Evolutionary conservation across 2,888 invertebrate genomes (phyloP).

Genomic region (Glyphotaelius pellucidus): DNA sequence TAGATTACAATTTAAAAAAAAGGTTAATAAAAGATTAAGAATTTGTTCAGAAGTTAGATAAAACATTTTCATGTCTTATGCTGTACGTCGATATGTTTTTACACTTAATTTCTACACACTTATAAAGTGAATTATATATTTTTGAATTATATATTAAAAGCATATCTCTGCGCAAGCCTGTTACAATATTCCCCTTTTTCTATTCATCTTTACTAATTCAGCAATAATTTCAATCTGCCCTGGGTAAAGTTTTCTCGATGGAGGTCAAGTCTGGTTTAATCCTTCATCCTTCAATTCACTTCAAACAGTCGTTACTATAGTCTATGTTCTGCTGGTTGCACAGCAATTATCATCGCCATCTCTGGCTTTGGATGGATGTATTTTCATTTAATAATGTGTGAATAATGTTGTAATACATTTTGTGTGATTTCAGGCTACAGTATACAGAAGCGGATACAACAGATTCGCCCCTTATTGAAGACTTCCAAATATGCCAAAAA

Average conservation of each 20-base stretch:
- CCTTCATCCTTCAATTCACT: background rate
- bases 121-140: too few relatives aligned
- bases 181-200: background rate
- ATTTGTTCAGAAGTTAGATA: too few relatives aligned
- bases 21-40: too few relatives aligned
- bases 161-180: too few relatives aligned
- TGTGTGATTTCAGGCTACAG: constrained; percentile 85
- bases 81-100: too few relatives aligned
- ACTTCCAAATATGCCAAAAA: constrained; percentile 67
- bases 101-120: too few relatives aligned
- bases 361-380: background rate
- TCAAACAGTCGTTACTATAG: background rate
- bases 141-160: too few relatives aligned
- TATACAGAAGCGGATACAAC: constrained; percentile 96
- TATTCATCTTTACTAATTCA: background rate
- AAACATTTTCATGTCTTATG: too few relatives aligned
- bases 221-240: background rate
- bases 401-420: constrained; percentile 15
- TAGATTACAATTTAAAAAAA: too few relatives aligned
- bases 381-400: background rate
- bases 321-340: background rate
- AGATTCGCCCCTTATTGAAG: constrained; percentile 94
- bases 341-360: background rate
- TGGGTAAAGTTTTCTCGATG: background rate
- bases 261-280: background rate